Conservation (phyloP, 1,140 invertebrate species). For the Pomacea maculata region DNA sequence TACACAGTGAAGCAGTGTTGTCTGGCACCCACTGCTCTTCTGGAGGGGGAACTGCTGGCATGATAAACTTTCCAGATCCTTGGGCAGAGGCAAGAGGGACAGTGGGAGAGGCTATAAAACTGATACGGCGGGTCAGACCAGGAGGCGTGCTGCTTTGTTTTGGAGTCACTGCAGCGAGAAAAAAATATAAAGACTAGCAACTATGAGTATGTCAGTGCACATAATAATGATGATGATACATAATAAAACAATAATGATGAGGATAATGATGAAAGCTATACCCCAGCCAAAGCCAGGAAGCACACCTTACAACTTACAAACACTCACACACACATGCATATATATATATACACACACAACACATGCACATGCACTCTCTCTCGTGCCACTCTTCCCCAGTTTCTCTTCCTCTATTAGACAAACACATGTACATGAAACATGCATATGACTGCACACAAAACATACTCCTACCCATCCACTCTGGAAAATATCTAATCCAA, state of each 20-base stretch:
- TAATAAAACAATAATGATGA: no score
- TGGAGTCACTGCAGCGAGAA: background rate
- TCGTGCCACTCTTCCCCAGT: background rate
- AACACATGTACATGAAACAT: no score
- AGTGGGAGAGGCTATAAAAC: background rate
- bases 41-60: slow-evolving; percentile 65
- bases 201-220: background rate
- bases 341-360: slow-evolving; percentile 8
- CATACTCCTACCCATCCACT: no score
- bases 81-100: background rate
- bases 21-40: slow-evolving; percentile 68
- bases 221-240: no score
- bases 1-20: slow-evolving; percentile 61
- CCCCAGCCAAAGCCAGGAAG: no score
- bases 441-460: no score
- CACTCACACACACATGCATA: background rate
- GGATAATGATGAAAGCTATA: no score
- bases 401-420: background rate
- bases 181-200: background rate
- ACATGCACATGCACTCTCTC: background rate
- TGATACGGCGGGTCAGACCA: background rate
- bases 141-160: slow-evolving; percentile 4
- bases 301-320: background rate
- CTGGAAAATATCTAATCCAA: no score
- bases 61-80: slow-evolving; percentile 54